Evolutionary conservation across 2,113 vertebrate species (phyloP).

Genomic region (Actenoides lindsayi): DNA sequence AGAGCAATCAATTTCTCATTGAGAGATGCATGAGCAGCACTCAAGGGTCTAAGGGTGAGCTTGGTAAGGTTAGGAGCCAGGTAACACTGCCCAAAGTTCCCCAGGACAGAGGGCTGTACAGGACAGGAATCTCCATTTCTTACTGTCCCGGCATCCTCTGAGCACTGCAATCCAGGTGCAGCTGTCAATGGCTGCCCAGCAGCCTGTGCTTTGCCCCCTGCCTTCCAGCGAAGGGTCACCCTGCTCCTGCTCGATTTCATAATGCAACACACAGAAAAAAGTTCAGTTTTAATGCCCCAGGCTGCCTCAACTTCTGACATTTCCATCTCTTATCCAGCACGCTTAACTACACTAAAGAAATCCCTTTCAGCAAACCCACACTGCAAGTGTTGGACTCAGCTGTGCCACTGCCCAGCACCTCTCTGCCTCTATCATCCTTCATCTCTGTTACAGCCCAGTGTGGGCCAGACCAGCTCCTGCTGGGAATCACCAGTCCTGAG

Average conservation of each 20-base stretch:
- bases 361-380: too few relatives aligned
- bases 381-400: too few relatives aligned
- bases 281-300: neutral
- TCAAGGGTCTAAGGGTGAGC: neutral
- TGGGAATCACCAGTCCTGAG: neutral
- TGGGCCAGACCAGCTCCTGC: neutral
- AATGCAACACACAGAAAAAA: neutral
- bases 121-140: neutral
- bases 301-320: neutral
- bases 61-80: neutral
- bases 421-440: neutral
- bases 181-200: neutral
- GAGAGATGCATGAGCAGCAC: neutral
- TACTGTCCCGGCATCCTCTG: neutral
- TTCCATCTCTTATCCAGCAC: neutral
- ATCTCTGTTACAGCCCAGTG: neutral
- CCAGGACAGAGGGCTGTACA: neutral
- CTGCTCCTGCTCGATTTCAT: neutral
- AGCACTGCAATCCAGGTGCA: neutral
- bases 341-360: neutral
- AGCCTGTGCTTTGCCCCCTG: neutral
- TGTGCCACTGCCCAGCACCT: too few relatives aligned
- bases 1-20: neutral
- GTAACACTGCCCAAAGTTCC: neutral
- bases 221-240: neutral